These are phyloP conservation scores for Chloroceryle inda DNA, from an alignment of 2,797 vertebrate genomes.

Conservation along the genomic window DNA sequence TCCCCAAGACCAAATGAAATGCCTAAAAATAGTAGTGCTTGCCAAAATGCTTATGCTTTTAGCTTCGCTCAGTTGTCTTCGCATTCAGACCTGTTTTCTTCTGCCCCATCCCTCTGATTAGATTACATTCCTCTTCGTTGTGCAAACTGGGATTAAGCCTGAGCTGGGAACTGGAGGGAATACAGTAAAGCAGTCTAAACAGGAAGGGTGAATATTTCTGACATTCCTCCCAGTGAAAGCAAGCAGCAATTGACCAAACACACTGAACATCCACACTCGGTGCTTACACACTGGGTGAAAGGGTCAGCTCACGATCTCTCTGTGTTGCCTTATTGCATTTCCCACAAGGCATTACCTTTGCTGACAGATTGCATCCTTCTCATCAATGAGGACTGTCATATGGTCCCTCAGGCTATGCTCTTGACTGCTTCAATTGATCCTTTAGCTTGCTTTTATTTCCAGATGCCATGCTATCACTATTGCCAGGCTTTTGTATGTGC, in stretches of 20 bases:
- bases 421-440: conserved; percentile 10
- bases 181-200: conserved; percentile 26
- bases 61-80: conserved; percentile 2
- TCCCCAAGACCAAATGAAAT: conserved; percentile 64
- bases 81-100: neutral
- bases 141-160: neutral
- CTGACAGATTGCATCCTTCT: conserved; percentile 22
- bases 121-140: conserved; percentile 23
- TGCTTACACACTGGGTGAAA: conserved; percentile 30
- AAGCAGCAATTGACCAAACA: conserved; percentile 68
- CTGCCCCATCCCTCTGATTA: neutral
- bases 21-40: conserved; percentile 35
- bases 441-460: conserved; percentile 60
- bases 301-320: conserved; percentile 38
- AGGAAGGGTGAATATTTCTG: conserved; percentile 31
- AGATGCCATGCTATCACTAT: neutral
- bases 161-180: conserved; percentile 51
- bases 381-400: conserved; percentile 34
- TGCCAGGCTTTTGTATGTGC: neutral
- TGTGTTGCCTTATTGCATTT: conserved; percentile 35
- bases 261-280: neutral
- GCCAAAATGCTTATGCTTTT: conserved; percentile 37
- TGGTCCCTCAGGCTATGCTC: conserved; percentile 34
- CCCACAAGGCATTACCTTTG: conserved; percentile 29
- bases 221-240: conserved; percentile 40